These are phyloP conservation scores for Aulostomus chinensis DNA, from an alignment of 2,797 vertebrate species.

Conservation along the genomic window DNA sequence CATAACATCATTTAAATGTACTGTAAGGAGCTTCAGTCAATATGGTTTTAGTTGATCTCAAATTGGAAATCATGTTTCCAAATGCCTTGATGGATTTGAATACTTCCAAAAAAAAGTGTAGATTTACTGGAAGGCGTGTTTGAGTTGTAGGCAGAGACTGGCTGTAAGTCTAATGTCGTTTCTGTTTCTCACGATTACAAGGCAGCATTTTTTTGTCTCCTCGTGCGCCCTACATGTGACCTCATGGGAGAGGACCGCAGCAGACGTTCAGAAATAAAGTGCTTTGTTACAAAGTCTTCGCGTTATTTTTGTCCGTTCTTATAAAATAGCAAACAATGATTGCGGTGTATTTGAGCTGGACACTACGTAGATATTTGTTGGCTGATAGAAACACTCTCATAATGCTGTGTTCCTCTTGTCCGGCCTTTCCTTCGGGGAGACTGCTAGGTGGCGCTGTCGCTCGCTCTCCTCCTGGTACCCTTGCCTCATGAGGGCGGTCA, in stretches of 20 bases:
- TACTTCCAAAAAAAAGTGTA: constrained; percentile 6
- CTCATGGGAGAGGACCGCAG: constrained; percentile 14
- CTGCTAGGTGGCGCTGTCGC: constrained; percentile 36
- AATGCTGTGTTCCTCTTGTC: constrained; percentile 76
- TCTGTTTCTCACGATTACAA: constrained; percentile 28
- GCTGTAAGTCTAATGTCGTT: too few species aligned
- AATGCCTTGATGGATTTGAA: constrained; percentile 1
- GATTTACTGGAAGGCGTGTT: constrained; percentile 46
- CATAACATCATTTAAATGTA: constrained; percentile 6
- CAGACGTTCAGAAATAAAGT: constrained; percentile 68
- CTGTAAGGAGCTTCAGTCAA: constrained; percentile 5
- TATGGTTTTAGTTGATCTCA: neutral
- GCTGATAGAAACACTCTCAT: constrained; percentile 45
- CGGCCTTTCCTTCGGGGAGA: constrained; percentile 67
- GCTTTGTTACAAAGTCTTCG: constrained; percentile 46
- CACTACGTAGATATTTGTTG: constrained; percentile 60
- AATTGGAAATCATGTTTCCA: constrained; percentile 1
- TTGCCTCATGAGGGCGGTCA: constrained; percentile 76
- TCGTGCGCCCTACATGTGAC: constrained; percentile 6
- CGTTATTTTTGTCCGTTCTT: constrained; percentile 5
- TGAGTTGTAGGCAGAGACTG: constrained; percentile 37
- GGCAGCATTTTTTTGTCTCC: constrained; percentile 18
- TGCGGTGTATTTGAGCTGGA: constrained; percentile 21
- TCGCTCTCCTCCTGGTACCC: constrained; percentile 74
- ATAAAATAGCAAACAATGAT: constrained; percentile 12